Percentiles rank a stretch among this genome's conserved stretches.
phyloP scores from a whole-genome alignment of 92 coral and sea anemone genomes.

The Porites divaricata region DNA sequence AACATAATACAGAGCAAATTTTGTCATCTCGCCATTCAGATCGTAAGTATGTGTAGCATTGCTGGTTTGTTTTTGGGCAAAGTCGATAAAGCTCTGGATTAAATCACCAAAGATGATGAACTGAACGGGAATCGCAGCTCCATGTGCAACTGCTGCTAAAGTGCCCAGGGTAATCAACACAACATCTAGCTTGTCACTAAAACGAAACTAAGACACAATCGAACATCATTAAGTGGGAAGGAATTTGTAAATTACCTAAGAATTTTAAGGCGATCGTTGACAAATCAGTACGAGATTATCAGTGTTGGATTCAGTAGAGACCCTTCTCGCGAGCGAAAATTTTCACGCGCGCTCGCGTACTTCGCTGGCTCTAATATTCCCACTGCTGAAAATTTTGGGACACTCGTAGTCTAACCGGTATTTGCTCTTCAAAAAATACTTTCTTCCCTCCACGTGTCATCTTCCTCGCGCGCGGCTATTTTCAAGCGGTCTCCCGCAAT shows the following conservation, averaged over 20 bases:
- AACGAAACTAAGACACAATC: conserved; percentile 72
- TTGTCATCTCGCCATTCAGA: conserved; percentile 73
- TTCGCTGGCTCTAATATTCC: no score
- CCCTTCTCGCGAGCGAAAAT: no score
- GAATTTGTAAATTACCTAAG: background rate
- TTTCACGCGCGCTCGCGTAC: no score
- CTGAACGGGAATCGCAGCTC: conserved; percentile 88
- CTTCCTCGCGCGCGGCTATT: no score
- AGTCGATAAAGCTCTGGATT: conserved; percentile 67
- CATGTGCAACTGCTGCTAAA: conserved; percentile 84
- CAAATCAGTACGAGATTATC: no score
- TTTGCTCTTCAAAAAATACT: no score
- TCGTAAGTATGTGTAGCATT: conserved; percentile 41
- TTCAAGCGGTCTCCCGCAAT: no score
- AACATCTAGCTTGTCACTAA: conserved; percentile 68
- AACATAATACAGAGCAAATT: conserved; percentile 83
- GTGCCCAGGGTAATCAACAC: conserved; percentile 76
- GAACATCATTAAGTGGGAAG: background rate
- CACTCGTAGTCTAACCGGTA: no score
- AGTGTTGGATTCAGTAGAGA: no score
- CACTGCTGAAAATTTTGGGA: no score
- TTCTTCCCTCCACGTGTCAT: no score
- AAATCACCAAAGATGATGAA: conserved; percentile 92
- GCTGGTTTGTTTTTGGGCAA: background rate
- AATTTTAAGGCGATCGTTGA: background rate